These are phyloP conservation scores for Nephrotoma flavescens DNA, from an alignment of 2,888 invertebrate genomes.

Conservation along the genomic window DNA sequence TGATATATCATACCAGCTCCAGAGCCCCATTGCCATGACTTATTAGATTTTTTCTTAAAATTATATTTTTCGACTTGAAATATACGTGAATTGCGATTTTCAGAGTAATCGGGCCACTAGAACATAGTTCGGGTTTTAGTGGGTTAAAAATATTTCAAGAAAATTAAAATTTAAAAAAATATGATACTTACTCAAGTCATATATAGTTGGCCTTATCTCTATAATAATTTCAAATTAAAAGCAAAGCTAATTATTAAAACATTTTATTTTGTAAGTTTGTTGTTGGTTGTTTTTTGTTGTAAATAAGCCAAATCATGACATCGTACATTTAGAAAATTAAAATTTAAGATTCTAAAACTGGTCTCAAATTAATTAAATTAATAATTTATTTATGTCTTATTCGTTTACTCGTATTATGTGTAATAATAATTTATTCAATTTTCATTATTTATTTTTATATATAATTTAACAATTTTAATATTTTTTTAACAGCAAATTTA, in stretches of 20 bases:
- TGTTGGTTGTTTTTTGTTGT: not conserved
- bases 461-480: not conserved
- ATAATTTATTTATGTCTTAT: not conserved
- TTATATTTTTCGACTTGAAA: too few species aligned
- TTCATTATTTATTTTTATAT: not conserved
- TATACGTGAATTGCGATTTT: too few species aligned
- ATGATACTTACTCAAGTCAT: too few species aligned
- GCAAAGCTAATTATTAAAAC: not conserved
- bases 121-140: too few species aligned
- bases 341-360: not conserved
- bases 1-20: too few species aligned
- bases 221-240: not conserved
- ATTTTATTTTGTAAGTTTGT: not conserved
- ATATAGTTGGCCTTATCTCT: too few species aligned
- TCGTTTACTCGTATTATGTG: not conserved
- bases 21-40: too few species aligned
- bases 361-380: not conserved
- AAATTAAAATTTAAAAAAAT: too few species aligned
- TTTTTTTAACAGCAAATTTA: not conserved
- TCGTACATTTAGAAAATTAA: not conserved
- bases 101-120: too few species aligned
- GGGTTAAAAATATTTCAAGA: too few species aligned
- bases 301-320: not conserved
- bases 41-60: too few species aligned
- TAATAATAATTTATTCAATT: not conserved